Percentiles rank a stretch among this genome's conserved stretches.
phyloP scores from a whole-genome alignment of 2,888 invertebrate species.

The Priocnemis perturbator region DNA sequence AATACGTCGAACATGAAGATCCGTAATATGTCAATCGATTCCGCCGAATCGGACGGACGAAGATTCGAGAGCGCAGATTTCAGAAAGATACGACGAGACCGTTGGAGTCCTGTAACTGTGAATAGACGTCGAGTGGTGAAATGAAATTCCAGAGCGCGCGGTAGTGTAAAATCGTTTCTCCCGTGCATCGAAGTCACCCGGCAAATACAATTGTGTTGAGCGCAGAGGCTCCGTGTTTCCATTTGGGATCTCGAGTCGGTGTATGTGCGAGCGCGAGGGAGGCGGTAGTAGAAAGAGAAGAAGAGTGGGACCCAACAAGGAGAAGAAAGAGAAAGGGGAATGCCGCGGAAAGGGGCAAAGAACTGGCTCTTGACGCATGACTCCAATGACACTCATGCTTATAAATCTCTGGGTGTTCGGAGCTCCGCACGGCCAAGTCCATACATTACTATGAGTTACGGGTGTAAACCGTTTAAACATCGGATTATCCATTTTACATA shows the following conservation, averaged over 20 bases:
- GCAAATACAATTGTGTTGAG: background rate
- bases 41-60: too few relatives aligned
- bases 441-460: slow-evolving; percentile 74
- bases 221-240: background rate
- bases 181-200: too few relatives aligned
- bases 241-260: background rate
- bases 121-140: too few relatives aligned
- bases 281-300: background rate
- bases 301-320: background rate
- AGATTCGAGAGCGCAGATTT: too few relatives aligned
- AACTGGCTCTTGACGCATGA: slow-evolving; percentile 66
- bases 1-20: too few relatives aligned
- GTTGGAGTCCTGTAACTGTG: too few relatives aligned
- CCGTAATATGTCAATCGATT: too few relatives aligned
- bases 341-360: slow-evolving; percentile 11
- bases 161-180: too few relatives aligned
- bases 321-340: slow-evolving; percentile 13
- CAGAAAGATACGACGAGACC: too few relatives aligned
- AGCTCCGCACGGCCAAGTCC: slow-evolving; percentile 65
- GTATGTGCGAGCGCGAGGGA: background rate
- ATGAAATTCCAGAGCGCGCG: too few relatives aligned
- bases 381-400: slow-evolving; percentile 72
- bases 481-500: slow-evolving; percentile 73
- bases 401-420: slow-evolving; percentile 69
- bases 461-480: slow-evolving; percentile 74